These are phyloP conservation scores for Leucophenga varia DNA, from an alignment of 1,140 invertebrate species.

Conservation along the genomic window DNA sequence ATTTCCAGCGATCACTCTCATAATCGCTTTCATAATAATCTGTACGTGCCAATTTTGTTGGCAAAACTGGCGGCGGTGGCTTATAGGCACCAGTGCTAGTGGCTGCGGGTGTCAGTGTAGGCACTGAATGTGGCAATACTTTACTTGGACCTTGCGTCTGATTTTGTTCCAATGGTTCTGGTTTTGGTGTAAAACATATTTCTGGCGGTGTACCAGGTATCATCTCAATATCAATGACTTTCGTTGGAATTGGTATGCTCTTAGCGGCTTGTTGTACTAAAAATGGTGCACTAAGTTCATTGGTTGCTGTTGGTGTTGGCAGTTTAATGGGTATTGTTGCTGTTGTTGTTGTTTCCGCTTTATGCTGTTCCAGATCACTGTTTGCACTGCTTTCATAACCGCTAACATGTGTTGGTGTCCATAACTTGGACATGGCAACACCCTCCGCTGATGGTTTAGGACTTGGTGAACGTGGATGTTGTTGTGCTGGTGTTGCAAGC, in stretches of 20 bases:
- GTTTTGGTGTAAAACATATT: constrained; percentile 63
- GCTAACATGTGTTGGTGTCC: constrained; percentile 52
- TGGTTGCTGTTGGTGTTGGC: constrained; percentile 39
- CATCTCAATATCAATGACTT: constrained; percentile 57
- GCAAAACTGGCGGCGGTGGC: constrained; percentile 60
- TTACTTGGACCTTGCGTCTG: constrained; percentile 60
- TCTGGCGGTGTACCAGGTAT: constrained; percentile 67
- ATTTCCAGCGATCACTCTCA: constrained; percentile 72
- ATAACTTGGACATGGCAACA: constrained; percentile 66
- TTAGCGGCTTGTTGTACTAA: constrained; percentile 57
- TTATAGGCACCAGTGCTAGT: constrained; percentile 24
- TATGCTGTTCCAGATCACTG: constrained; percentile 32
- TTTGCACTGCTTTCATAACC: constrained; percentile 19
- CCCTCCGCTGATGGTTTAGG: constrained; percentile 63
- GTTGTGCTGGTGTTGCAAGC: constrained; percentile 39
- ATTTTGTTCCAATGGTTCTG: constrained; percentile 59
- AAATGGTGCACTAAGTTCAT: constrained; percentile 60
- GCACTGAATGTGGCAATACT: constrained; percentile 59
- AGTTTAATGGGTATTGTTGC: constrained; percentile 44
- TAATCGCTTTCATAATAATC: constrained; percentile 69
- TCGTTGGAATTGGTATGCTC: constrained; percentile 56
- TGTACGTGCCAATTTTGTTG: constrained; percentile 64
- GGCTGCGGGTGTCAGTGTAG: constrained; percentile 31
- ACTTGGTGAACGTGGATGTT: constrained; percentile 41
- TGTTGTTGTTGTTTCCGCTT: constrained; percentile 3